Percentiles rank a stretch among this genome's conserved stretches.
Conservation (phyloP, 2,797 vertebrate species). For the Halcyon smyrnensis region DNA sequence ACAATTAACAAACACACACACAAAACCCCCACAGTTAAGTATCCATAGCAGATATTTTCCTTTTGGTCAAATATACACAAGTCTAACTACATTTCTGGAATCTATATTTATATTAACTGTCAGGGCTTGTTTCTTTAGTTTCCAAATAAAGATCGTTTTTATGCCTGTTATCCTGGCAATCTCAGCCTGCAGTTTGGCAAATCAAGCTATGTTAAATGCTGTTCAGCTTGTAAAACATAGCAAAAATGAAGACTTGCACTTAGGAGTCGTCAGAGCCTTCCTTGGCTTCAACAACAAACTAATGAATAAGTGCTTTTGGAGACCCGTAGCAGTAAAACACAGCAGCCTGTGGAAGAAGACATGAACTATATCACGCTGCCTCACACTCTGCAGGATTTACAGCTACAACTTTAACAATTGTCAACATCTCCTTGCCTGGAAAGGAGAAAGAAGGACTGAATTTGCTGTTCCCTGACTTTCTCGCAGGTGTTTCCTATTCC, state of each 20-base stretch:
- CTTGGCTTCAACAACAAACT: background rate
- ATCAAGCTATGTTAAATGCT: background rate
- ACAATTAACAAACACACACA: background rate
- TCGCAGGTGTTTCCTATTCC: constrained; percentile 21
- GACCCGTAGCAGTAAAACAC: background rate
- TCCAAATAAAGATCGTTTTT: background rate
- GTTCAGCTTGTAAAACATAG: background rate
- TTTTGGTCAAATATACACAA: background rate
- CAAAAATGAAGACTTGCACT: background rate
- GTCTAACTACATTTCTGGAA: background rate
- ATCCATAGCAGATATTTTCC: background rate
- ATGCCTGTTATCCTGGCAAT: background rate
- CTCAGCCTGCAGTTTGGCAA: background rate
- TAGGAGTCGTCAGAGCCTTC: background rate
- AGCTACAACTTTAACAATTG: background rate
- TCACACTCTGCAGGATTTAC: background rate
- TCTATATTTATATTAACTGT: background rate
- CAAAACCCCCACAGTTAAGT: background rate
- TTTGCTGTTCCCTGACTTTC: background rate
- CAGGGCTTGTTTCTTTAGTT: background rate
- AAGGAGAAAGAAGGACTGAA: background rate
- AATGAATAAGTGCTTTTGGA: background rate
- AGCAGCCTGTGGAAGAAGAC: background rate
- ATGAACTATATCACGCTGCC: background rate
- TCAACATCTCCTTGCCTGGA: background rate